Evolutionary conservation across 1,140 invertebrate species (phyloP).

Genomic region (Euschistus heros): DNA sequence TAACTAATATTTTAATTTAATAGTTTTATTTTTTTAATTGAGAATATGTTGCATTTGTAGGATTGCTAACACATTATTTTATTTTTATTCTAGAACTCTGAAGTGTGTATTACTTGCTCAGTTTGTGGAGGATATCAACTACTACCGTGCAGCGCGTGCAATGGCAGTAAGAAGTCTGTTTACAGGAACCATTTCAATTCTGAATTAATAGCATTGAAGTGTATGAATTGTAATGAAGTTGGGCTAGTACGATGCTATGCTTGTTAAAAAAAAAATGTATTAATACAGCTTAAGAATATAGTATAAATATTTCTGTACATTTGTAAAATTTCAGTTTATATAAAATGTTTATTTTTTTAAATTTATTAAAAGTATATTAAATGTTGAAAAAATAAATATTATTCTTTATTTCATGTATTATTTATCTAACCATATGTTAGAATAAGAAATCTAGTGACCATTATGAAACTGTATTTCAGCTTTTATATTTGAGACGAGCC

Average conservation of each 20-base stretch:
- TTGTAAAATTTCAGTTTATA: no score
- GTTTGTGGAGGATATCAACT: constrained; percentile 83
- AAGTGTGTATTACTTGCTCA: constrained; percentile 65
- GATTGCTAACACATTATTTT: constrained; percentile 24
- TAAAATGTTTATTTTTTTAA: no score
- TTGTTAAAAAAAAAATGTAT: constrained; percentile 41
- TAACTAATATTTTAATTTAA: no score
- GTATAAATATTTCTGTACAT: no score
- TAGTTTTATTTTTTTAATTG: background rate
- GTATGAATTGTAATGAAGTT: constrained; percentile 92
- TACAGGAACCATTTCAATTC: constrained; percentile 87
- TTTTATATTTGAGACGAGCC: no score
- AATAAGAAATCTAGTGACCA: no score
- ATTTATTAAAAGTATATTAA: no score
- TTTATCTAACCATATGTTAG: no score
- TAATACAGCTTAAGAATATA: no score
- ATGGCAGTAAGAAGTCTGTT: constrained; percentile 88
- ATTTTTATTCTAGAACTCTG: constrained; percentile 55
- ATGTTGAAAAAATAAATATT: no score
- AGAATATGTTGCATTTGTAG: background rate
- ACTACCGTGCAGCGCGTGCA: constrained; percentile 79
- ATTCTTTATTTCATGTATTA: no score
- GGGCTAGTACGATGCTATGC: constrained; percentile 77
- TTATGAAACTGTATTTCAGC: no score
- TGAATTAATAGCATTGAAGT: constrained; percentile 88